A percentile compares a stretch with the other conserved stretches of the same genome.
Conservation (phyloP, 2,797 vertebrate genomes). For the Alcedo quadribrachys region DNA sequence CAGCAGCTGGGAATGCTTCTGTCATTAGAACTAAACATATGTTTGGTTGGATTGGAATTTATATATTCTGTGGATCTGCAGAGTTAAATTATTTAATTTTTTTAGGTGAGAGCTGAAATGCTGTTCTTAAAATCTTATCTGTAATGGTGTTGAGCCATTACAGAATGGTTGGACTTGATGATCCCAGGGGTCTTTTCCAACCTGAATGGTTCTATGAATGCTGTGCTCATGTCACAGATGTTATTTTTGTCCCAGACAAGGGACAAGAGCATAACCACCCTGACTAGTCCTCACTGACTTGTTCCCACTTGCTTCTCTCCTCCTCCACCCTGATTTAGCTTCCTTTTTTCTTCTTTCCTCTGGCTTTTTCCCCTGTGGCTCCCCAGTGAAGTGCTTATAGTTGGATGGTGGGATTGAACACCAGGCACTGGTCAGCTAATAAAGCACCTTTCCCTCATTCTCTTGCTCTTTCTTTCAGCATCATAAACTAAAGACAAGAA, state of each 20-base stretch:
- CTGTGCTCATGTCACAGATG: not conserved
- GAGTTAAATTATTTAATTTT: not conserved
- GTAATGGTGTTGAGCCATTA: not conserved
- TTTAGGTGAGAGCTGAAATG: not conserved
- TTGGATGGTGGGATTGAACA: not conserved
- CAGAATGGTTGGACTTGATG: not conserved
- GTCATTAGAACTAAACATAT: constrained; percentile 44
- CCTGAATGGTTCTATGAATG: too few species aligned
- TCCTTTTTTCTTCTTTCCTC: not conserved
- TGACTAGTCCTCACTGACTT: not conserved
- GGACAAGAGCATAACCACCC: not conserved
- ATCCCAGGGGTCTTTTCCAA: too few species aligned
- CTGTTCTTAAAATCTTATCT: not conserved
- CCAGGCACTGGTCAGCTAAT: not conserved
- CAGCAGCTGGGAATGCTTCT: constrained; percentile 40
- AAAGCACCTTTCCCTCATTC: not conserved
- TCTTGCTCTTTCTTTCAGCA: not conserved
- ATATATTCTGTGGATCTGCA: not conserved
- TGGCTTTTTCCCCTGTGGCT: not conserved
- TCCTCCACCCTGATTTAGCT: not conserved
- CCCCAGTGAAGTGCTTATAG: not conserved
- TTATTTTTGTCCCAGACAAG: not conserved
- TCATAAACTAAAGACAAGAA: not conserved
- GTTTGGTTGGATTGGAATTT: constrained; percentile 24
- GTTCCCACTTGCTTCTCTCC: not conserved